phyloP scores from a whole-genome alignment of 2,888 invertebrate species.

The Pammene aurita region DNA sequence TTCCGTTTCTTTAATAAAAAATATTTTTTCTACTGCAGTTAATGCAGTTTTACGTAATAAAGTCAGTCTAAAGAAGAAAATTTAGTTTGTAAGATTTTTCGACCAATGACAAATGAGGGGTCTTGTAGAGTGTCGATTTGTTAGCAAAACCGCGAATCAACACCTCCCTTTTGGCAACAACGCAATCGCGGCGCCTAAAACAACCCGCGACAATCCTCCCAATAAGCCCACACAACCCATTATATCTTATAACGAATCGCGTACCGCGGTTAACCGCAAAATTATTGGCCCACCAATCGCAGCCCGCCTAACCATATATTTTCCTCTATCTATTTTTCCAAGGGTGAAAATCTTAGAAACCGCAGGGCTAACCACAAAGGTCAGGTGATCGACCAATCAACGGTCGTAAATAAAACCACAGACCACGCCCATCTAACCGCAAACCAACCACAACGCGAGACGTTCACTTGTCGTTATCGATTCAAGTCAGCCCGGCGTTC shows the following conservation, averaged over 20 bases:
- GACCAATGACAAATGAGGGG: slow-evolving; percentile 30
- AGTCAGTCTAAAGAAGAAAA: neutral
- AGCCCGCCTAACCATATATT: slow-evolving; percentile 66
- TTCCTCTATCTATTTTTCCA: slow-evolving; percentile 80
- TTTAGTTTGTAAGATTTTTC: neutral
- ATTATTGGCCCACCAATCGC: slow-evolving; percentile 75
- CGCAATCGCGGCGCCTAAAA: slow-evolving; percentile 50
- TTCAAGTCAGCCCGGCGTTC: slow-evolving; percentile 64
- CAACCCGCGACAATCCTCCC: slow-evolving; percentile 69
- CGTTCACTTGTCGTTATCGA: slow-evolving; percentile 75
- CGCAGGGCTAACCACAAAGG: slow-evolving; percentile 84
- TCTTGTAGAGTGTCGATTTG: slow-evolving; percentile 26
- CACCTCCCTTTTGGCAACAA: slow-evolving; percentile 39
- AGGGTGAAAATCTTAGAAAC: slow-evolving; percentile 84
- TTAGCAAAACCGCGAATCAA: slow-evolving; percentile 37
- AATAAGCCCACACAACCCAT: slow-evolving; percentile 65
- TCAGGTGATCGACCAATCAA: slow-evolving; percentile 84
- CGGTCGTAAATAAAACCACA: slow-evolving; percentile 84
- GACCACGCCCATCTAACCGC: slow-evolving; percentile 86
- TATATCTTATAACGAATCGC: slow-evolving; percentile 82
- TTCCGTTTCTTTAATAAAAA: slow-evolving; percentile 44
- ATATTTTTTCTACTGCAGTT: neutral
- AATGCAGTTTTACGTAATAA: neutral
- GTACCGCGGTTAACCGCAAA: slow-evolving; percentile 80
- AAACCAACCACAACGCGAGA: slow-evolving; percentile 85